Conservation (phyloP, 2,113 vertebrate species). For the Microcebus tavaratra region DNA sequence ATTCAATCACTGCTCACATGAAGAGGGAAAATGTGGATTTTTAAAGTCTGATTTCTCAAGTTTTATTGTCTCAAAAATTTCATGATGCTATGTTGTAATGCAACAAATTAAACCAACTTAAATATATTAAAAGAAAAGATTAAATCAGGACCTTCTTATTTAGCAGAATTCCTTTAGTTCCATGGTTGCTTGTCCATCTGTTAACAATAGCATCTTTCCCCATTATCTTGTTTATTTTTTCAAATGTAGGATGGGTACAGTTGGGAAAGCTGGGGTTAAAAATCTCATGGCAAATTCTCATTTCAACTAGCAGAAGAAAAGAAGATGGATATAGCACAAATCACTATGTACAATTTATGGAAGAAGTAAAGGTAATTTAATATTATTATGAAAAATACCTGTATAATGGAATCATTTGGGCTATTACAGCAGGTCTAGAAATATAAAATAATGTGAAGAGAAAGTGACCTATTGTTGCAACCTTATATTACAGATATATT, state of each 20-base stretch:
- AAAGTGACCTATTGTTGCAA: slow-evolving; percentile 63
- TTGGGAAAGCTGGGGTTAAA: slow-evolving; percentile 67
- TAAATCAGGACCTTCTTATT: neutral
- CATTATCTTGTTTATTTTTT: slow-evolving; percentile 42
- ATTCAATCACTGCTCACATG: neutral
- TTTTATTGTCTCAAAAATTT: neutral
- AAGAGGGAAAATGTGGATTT: neutral
- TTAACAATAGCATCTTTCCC: neutral
- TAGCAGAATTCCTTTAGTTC: neutral
- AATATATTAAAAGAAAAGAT: neutral
- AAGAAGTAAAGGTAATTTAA: slow-evolving; percentile 75
- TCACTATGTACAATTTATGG: slow-evolving; percentile 70
- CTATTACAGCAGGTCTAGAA: slow-evolving; percentile 63
- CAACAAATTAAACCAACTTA: neutral
- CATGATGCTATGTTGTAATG: neutral
- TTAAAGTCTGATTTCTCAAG: neutral
- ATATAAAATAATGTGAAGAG: slow-evolving; percentile 55
- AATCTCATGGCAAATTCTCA: slow-evolving; percentile 61
- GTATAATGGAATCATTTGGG: slow-evolving; percentile 77
- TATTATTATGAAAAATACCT: slow-evolving; percentile 78
- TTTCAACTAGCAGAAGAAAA: slow-evolving; percentile 57
- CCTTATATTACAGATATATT: slow-evolving; percentile 52
- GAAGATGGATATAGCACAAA: slow-evolving; percentile 29
- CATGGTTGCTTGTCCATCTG: neutral
- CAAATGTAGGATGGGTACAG: neutral